Base-by-base conservation (phyloP, 1,140 invertebrate species). In the Colletes latitarsis region DNA sequence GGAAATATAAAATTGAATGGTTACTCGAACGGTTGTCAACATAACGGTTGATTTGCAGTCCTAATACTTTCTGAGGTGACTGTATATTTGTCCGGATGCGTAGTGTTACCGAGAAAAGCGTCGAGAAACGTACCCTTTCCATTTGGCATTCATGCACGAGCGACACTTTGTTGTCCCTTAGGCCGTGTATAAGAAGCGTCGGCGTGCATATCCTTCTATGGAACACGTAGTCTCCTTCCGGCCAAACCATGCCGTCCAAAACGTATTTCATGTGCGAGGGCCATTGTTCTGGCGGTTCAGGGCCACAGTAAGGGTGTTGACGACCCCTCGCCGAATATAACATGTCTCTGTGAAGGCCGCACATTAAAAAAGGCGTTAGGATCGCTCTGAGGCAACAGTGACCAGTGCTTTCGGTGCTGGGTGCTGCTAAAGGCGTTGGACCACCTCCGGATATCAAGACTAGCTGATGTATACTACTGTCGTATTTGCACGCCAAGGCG, bases 71-170 rank as follows among this genome's bases (percentile, higher is more conserved):
- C 30, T 30, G 1, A 30, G 30, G 30, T 30, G 30, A 30, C 30
- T 30, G n/a, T n/a, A 30, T 30, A 14, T 10, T 4, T 15, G 53
- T 57, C 5, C 15, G 30, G 30, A 30, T 30, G 30, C 30, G 15
- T n/a, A 12, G 30, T 30, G 17, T 60, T n/a, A 60, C 10, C 21
- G 46, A 63, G 3, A 55, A 5, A 21, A 10, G 53, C n/a, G 41
- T 55, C 1, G 43, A 39, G 39, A 62, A 76, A 87, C 92, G 92
- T 90, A 96, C 96, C 90, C 95, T 94, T 91, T 96, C 95, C 96
- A 97, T 97, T 91, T 96, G 96, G 86, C 96, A 95, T 92, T 96
- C 96, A 84, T 97, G 96, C 39, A 96, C 94, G 80, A 96, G 93
- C 15, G 95, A 95, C 14, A 97, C 95, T 64, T 95, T 94, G 73